Conservation (phyloP, 2,888 invertebrate genomes). For the Paralinhomoeus sp. region DNA sequence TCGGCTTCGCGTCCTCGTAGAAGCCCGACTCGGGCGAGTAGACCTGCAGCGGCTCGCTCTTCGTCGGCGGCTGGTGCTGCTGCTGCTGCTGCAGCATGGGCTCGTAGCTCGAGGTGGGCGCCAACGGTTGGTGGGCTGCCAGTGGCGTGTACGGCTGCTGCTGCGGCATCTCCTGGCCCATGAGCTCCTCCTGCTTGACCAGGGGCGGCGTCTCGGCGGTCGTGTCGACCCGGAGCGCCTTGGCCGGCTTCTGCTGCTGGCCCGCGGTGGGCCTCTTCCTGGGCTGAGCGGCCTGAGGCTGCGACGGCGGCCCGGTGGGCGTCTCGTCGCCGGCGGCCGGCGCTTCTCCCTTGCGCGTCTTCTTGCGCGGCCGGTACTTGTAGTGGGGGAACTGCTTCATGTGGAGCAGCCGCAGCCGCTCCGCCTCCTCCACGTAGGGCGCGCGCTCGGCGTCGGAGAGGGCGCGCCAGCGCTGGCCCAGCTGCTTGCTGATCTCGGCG, state of each 20-base stretch:
- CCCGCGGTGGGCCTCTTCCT: too few relatives aligned
- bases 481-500: slow-evolving; percentile 80
- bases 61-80: background rate
- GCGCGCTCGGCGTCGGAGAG: slow-evolving; percentile 45
- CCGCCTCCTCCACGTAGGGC: slow-evolving; percentile 28
- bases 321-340: too few relatives aligned
- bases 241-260: too few relatives aligned
- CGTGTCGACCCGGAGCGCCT: too few relatives aligned
- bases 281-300: too few relatives aligned
- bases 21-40: slow-evolving; percentile 15
- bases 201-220: too few relatives aligned
- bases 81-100: too few relatives aligned
- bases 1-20: slow-evolving; percentile 11
- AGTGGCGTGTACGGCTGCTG: background rate
- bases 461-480: slow-evolving; percentile 64
- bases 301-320: too few relatives aligned
- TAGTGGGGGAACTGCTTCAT: slow-evolving; percentile 82
- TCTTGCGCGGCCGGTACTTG: slow-evolving; percentile 25
- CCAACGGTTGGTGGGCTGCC: background rate
- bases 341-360: slow-evolving; percentile 21
- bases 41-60: background rate
- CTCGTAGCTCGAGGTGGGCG: background rate
- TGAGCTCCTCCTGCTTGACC: too few relatives aligned
- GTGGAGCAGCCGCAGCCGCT: slow-evolving; percentile 64
- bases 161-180: too few relatives aligned